These are phyloP conservation scores for Acrobasis suavella DNA, from an alignment of 2,888 invertebrate species.

Conservation along the genomic window DNA sequence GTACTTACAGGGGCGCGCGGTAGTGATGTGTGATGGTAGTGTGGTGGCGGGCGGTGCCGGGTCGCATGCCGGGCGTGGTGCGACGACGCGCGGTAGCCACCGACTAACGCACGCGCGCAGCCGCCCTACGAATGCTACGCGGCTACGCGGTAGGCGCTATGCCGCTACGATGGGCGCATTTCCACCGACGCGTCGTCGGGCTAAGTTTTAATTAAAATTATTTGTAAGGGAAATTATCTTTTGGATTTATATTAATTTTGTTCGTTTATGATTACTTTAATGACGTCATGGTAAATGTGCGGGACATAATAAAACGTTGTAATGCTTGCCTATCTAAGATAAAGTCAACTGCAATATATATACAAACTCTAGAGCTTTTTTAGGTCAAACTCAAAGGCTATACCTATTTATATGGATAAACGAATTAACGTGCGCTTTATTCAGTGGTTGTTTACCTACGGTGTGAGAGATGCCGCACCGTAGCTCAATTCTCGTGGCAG, in stretches of 20 bases:
- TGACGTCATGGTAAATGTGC: too few species aligned
- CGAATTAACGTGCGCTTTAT: background rate
- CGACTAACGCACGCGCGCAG: slow-evolving; percentile 74
- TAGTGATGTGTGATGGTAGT: slow-evolving; percentile 51
- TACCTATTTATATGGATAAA: background rate
- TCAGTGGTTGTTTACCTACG: background rate
- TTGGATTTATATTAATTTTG: background rate
- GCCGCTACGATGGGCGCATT: slow-evolving; percentile 30
- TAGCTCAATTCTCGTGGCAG: slow-evolving; percentile 51
- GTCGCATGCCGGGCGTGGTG: slow-evolving; percentile 67
- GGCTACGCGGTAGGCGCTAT: slow-evolving; percentile 55
- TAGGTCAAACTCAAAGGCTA: too few species aligned
- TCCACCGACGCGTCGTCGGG: slow-evolving; percentile 32
- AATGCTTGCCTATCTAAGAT: too few species aligned
- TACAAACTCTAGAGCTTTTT: too few species aligned
- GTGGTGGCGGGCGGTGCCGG: slow-evolving; percentile 45
- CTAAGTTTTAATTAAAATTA: slow-evolving; percentile 9
- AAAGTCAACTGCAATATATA: too few species aligned
- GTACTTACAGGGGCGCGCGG: slow-evolving; percentile 80
- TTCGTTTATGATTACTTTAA: background rate
- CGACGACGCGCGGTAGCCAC: slow-evolving; percentile 70
- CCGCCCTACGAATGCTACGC: slow-evolving; percentile 50
- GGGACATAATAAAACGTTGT: too few species aligned
- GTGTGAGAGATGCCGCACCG: slow-evolving; percentile 20
- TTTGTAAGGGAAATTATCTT: background rate